Evolutionary conservation across 2,797 vertebrate genomes (phyloP).

Genomic region (Chelon labrosus): DNA sequence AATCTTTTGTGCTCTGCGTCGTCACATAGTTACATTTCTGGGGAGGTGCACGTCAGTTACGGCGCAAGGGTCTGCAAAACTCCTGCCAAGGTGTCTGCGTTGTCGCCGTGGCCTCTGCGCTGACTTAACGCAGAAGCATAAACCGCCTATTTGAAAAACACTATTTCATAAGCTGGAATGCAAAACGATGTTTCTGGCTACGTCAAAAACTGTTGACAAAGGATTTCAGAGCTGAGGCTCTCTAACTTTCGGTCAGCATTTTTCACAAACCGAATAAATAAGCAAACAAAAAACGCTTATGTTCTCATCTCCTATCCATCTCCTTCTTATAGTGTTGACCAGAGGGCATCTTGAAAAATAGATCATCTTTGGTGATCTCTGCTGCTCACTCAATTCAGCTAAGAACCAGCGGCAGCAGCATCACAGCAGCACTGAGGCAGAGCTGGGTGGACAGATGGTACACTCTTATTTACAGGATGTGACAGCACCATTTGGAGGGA

Average conservation of each 20-base stretch:
- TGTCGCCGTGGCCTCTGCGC: too few species aligned
- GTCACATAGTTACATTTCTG: too few species aligned
- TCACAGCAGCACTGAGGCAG: constrained; percentile 37
- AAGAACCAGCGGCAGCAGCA: constrained; percentile 26
- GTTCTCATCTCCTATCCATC: not conserved
- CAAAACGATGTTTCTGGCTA: constrained; percentile 34
- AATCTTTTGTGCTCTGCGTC: too few species aligned
- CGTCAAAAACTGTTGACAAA: constrained; percentile 1
- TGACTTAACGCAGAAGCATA: too few species aligned
- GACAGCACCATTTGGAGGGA: constrained; percentile 71
- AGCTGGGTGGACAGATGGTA: constrained; percentile 73
- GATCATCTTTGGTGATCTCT: constrained; percentile 40
- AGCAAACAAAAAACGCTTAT: not conserved
- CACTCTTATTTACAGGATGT: constrained; percentile 71
- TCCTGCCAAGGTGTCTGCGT: too few species aligned
- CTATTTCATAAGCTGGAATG: constrained; percentile 42
- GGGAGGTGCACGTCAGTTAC: too few species aligned
- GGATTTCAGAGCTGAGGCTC: constrained; percentile 8
- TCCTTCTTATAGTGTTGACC: not conserved
- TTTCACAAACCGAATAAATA: not conserved
- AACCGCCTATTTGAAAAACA: not conserved
- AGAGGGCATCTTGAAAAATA: constrained; percentile 23
- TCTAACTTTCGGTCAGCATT: not conserved
- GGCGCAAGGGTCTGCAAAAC: too few species aligned
- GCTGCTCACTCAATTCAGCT: constrained; percentile 38